Conservation (phyloP, 2,888 invertebrate species). For the Silvanus unidentatus region DNA sequence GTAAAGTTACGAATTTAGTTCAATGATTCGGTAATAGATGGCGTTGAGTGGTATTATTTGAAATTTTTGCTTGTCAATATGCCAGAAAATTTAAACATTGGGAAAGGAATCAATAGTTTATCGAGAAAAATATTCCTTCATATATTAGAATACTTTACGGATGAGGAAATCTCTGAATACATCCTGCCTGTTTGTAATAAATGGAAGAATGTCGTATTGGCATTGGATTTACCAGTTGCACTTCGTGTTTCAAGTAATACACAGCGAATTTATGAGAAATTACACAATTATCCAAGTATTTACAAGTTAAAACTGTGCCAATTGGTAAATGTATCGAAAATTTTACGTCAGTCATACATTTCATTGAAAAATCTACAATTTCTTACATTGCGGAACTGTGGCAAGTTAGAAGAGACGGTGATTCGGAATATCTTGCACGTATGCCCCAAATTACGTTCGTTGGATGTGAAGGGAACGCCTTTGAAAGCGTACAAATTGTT, state of each 20-base stretch:
- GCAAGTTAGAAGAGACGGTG: not conserved
- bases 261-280: not conserved
- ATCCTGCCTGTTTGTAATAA: not conserved
- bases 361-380: not conserved
- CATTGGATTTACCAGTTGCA: too few relatives aligned
- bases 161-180: not conserved
- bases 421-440: not conserved
- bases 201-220: not conserved
- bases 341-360: not conserved
- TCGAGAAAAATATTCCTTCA: not conserved
- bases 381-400: not conserved
- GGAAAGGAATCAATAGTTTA: too few relatives aligned
- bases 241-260: too few relatives aligned
- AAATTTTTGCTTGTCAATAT: too few relatives aligned
- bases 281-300: not conserved
- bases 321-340: not conserved
- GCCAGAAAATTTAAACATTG: too few relatives aligned
- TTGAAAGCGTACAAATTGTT: not conserved
- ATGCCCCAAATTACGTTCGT: not conserved
- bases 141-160: conserved; percentile 2
- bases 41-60: too few relatives aligned
- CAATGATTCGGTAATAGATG: too few relatives aligned
- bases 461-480: not conserved
- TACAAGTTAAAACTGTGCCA: not conserved
- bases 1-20: conserved; percentile 42